Evolutionary conservation across 2,888 invertebrate genomes (phyloP).

Genomic region (Drosophila mayaguana): DNA sequence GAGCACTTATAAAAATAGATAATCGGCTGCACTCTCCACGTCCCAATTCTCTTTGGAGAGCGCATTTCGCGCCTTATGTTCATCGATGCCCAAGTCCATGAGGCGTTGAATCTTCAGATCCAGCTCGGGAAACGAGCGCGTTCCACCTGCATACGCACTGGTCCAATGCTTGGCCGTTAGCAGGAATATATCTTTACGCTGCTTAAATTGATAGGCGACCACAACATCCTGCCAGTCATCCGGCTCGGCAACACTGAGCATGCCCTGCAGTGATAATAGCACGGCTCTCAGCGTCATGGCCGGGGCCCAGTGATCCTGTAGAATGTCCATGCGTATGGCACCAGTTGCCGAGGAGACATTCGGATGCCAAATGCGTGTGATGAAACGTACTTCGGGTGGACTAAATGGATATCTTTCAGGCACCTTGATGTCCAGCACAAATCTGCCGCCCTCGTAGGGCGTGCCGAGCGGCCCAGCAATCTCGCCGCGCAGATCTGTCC

Average conservation of each 20-base stretch:
- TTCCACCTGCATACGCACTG: conserved; percentile 95
- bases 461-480: conserved; percentile 99
- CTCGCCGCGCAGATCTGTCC: conserved; percentile 96
- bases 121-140: conserved; percentile 91
- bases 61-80: conserved; percentile 94
- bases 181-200: conserved; percentile 93
- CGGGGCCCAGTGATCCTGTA: conserved; percentile 99
- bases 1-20: conserved; percentile 90
- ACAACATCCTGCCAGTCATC: conserved; percentile 98
- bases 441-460: conserved; percentile 98
- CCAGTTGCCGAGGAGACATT: conserved; percentile 99
- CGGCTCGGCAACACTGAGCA: conserved; percentile 95
- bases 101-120: conserved; percentile 94
- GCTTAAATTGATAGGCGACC: conserved; percentile 98
- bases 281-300: conserved; percentile 99
- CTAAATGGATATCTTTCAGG: conserved; percentile 99
- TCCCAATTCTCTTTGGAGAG: conserved; percentile 97
- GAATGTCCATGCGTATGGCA: conserved; percentile 98
- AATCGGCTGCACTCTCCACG: conserved; percentile 95
- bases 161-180: conserved; percentile 99
- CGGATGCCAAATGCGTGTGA: conserved; percentile 99
- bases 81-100: conserved; percentile 97
- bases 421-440: conserved; percentile 97
- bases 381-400: conserved; percentile 99
- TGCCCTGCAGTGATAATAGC: conserved; percentile 96